These are phyloP conservation scores for human (Homo sapiens) DNA, from an alignment of 2,113 vertebrate genomes.

Conservation along the genomic window GRCh38 chr2:173881501-173882000, in stretches of 20 bases:
- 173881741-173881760: background rate
- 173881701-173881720: slow-evolving; percentile 84
- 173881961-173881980: slow-evolving; percentile 82
- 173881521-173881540: slow-evolving; percentile 91
- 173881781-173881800: background rate
- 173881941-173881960: slow-evolving; percentile 82
- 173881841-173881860: slow-evolving; percentile 24
- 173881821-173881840: background rate
- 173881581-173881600: slow-evolving; percentile 86
- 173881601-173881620: slow-evolving; percentile 94
- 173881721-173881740: slow-evolving; percentile 82
- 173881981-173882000: slow-evolving; percentile 79
- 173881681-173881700: slow-evolving; percentile 82
- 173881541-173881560: slow-evolving; percentile 91
- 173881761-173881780: background rate
- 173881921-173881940: slow-evolving; percentile 78
- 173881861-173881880: background rate
- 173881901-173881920: slow-evolving; percentile 56
- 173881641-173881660: slow-evolving; percentile 83
- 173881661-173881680: slow-evolving; percentile 81
- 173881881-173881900: background rate
- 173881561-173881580: slow-evolving; percentile 86
- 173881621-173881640: slow-evolving; percentile 88
- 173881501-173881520: slow-evolving; percentile 79
- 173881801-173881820: slow-evolving; percentile 32